phyloP scores from a whole-genome alignment of 2,888 invertebrate species.

The Abscondita cerata region DNA sequence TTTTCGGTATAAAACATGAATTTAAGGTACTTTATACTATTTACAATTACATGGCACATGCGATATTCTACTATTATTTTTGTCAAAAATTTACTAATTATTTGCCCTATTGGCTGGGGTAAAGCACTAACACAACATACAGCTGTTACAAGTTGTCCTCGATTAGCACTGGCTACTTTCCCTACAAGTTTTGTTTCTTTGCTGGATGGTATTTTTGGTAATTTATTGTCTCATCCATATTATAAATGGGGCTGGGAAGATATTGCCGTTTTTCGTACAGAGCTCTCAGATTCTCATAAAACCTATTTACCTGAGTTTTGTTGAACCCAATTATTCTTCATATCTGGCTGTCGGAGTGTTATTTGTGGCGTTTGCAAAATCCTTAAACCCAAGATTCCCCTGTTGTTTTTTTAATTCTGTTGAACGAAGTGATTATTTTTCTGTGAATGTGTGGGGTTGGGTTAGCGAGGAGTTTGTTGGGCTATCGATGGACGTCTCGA shows the following conservation, averaged over 20 bases:
- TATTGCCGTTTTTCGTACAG: too few species aligned
- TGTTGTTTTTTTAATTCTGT: conserved; percentile 31
- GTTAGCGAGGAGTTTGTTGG: conserved; percentile 30
- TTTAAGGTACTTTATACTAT: too few species aligned
- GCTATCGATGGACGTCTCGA: too few species aligned
- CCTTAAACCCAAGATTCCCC: conserved; percentile 35
- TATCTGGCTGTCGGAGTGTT: conserved; percentile 33
- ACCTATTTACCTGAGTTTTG: too few species aligned
- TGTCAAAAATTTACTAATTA: too few species aligned
- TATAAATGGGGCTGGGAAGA: background rate
- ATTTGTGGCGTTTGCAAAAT: conserved; percentile 28
- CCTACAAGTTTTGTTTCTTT: conserved; percentile 43
- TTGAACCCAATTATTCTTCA: conserved; percentile 41
- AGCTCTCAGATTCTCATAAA: too few species aligned
- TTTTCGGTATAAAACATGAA: too few species aligned
- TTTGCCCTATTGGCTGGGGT: too few species aligned
- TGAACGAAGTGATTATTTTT: conserved; percentile 37
- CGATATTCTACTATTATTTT: too few species aligned
- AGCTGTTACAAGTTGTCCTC: conserved; percentile 32
- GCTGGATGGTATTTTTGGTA: conserved; percentile 39
- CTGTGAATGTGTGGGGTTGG: too few species aligned
- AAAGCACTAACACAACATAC: conserved; percentile 18
- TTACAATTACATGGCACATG: too few species aligned
- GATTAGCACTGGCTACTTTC: conserved; percentile 41
- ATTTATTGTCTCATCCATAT: conserved; percentile 43